These are phyloP conservation scores for Propithecus perrieri DNA, from an alignment of 2,797 vertebrate species.

Conservation along the genomic window DNA sequence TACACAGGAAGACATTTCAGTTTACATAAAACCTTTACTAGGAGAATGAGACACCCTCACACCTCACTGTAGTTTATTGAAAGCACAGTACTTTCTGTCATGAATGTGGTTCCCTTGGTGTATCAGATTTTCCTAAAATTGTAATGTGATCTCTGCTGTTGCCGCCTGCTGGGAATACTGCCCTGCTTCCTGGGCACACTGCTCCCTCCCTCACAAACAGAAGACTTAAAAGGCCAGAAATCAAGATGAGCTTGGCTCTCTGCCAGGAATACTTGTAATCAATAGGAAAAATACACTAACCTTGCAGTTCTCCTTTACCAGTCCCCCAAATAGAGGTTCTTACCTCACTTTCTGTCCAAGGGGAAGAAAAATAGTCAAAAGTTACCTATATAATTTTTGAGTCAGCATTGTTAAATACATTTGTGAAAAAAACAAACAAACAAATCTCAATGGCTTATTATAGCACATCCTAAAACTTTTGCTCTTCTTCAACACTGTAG, in stretches of 20 bases:
- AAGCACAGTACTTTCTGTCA: slow-evolving; percentile 41
- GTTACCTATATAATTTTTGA: not conserved
- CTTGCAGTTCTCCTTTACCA: slow-evolving; percentile 55
- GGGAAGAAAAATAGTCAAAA: not conserved
- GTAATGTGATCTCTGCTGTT: slow-evolving; percentile 71
- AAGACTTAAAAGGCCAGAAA: not conserved
- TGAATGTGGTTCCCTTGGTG: slow-evolving; percentile 44
- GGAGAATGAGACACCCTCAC: slow-evolving; percentile 71
- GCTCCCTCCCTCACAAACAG: not conserved
- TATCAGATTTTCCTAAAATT: slow-evolving; percentile 68
- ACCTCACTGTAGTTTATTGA: slow-evolving; percentile 57
- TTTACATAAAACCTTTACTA: slow-evolving; percentile 65
- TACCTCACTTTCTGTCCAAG: not conserved
- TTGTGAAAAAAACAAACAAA: not conserved
- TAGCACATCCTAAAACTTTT: slow-evolving; percentile 1
- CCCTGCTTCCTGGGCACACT: not conserved
- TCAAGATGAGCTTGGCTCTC: slow-evolving; percentile 41
- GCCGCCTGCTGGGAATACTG: slow-evolving; percentile 63
- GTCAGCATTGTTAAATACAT: not conserved
- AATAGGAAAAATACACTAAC: slow-evolving; percentile 49
- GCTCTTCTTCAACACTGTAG: slow-evolving; percentile 40
- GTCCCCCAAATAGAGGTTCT: not conserved
- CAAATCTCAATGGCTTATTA: not conserved
- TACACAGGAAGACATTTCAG: slow-evolving; percentile 72
- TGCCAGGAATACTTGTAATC: slow-evolving; percentile 35